Evolutionary conservation across 2,797 vertebrate species (phyloP), one percentile per base, ranked within the genome.

Genomic region (Diplodus puntazzo): DNA sequence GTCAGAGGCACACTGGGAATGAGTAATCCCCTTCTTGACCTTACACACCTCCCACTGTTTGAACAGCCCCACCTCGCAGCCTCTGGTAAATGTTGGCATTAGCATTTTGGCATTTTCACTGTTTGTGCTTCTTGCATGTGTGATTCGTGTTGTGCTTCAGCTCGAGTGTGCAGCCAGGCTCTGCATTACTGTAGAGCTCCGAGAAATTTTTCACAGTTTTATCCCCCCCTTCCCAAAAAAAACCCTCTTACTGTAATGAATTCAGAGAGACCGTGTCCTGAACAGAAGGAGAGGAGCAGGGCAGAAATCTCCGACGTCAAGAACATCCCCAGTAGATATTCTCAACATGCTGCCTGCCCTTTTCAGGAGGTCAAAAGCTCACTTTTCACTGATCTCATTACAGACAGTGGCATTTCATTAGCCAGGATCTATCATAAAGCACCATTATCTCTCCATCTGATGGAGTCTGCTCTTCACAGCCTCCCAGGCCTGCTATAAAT

Each of bases 71-170:
- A 85, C 89, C 92, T 89, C 92, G 6, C 82, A 87, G 91, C 87
- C 87, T 74, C 89, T 78, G 84, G 92, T 94, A 95, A 96, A 96
- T 95, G 95, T 94, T 96, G 89, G 80, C 87, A 95, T 96, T 96
- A 96, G 94, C 95, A 96, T 95, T 95, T 95, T 96, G 95, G 93
- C 93, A 95, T 96, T 96, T 96, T 73, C 89, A 89, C 82, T 86
- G 86, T 90, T 91, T 90, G 89, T 52, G 68, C 84, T 89, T 83
- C 86, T 88, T 84, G 65, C 84, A 83, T 87, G 75, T 77, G 77
- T 62, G 78, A 80, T 83, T 87, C 50, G 14, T 63, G 66, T 63
- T 69, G 66, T 46, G 74, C 75, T 66, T 48, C 70, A 60, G 77
- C 49, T 85, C 4, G 3, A 83, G 55, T 50, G 81, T 48, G 46